These are phyloP conservation scores for Lutjanus argentimaculatus DNA, from an alignment of 2,797 vertebrate genomes.

Conservation along the genomic window DNA sequence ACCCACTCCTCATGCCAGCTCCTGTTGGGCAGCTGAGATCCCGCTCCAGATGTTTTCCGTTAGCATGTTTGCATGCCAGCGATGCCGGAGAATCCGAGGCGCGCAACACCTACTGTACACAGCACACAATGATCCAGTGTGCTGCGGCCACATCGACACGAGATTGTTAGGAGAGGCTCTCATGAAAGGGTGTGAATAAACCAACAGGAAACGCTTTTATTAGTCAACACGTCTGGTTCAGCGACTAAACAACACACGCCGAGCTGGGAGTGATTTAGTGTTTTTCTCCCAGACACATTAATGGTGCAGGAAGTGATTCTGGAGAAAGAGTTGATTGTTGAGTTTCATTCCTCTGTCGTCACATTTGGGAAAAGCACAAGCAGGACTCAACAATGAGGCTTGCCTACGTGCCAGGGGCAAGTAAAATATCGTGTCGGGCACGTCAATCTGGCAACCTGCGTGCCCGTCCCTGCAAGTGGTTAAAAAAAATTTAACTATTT, in stretches of 20 bases:
- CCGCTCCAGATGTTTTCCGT: constrained; percentile 82
- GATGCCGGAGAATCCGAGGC: constrained; percentile 61
- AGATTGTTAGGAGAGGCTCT: constrained; percentile 27
- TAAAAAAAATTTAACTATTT: no score
- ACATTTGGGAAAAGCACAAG: no score
- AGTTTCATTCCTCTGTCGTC: no score
- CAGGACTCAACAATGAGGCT: no score
- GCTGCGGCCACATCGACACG: background rate
- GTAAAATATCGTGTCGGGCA: no score
- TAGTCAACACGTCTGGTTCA: constrained; percentile 6
- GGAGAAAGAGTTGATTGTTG: no score
- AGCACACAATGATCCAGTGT: constrained; percentile 62
- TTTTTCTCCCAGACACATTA: constrained; percentile 2
- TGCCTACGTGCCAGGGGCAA: no score
- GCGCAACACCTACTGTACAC: constrained; percentile 66
- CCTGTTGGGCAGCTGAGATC: constrained; percentile 64
- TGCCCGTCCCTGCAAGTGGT: no score
- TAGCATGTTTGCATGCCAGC: constrained; percentile 74
- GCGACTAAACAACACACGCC: background rate
- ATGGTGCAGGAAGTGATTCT: background rate
- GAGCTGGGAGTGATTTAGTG: constrained; percentile 5
- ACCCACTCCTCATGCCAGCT: constrained; percentile 67
- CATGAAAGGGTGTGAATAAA: constrained; percentile 20
- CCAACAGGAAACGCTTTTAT: constrained; percentile 26
- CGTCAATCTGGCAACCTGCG: no score